phyloP scores from a whole-genome alignment of 2,888 invertebrate species.

The Drosophila mercatorum region DNA sequence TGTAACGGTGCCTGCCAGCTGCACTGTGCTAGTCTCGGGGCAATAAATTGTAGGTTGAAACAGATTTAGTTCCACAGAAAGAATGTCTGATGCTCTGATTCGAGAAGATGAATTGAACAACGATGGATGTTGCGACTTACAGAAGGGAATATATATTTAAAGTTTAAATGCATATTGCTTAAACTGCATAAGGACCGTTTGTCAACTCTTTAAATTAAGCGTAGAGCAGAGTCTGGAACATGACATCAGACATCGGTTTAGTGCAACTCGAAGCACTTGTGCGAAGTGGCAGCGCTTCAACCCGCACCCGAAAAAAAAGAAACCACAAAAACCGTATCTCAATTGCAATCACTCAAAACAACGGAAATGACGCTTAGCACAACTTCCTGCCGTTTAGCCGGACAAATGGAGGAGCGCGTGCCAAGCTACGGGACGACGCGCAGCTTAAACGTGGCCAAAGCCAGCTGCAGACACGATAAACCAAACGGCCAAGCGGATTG shows the following conservation, averaged over 20 bases:
- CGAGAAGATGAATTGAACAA: conserved; percentile 63
- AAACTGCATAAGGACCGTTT: no score
- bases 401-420: conserved; percentile 55
- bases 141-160: conserved; percentile 47
- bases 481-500: background rate
- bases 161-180: background rate
- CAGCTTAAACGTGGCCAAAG: conserved; percentile 56
- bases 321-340: conserved; percentile 79
- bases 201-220: conserved; percentile 27
- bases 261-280: conserved; percentile 30
- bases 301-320: conserved; percentile 55
- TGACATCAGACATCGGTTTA: conserved; percentile 19
- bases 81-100: conserved; percentile 47
- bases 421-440: conserved; percentile 63
- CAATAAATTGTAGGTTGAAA: conserved; percentile 62
- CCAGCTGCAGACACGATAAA: conserved; percentile 21
- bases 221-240: conserved; percentile 21
- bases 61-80: conserved; percentile 54
- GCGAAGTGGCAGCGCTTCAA: conserved; percentile 8
- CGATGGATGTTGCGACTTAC: conserved; percentile 64
- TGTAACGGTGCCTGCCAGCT: conserved; percentile 36
- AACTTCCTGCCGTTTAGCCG: conserved; percentile 74
- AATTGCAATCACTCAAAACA: conserved; percentile 82
- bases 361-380: conserved; percentile 82
- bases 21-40: conserved; percentile 58